These are phyloP conservation scores for Drosophila varians DNA, from an alignment of 1,140 invertebrate genomes.

Conservation along the genomic window DNA sequence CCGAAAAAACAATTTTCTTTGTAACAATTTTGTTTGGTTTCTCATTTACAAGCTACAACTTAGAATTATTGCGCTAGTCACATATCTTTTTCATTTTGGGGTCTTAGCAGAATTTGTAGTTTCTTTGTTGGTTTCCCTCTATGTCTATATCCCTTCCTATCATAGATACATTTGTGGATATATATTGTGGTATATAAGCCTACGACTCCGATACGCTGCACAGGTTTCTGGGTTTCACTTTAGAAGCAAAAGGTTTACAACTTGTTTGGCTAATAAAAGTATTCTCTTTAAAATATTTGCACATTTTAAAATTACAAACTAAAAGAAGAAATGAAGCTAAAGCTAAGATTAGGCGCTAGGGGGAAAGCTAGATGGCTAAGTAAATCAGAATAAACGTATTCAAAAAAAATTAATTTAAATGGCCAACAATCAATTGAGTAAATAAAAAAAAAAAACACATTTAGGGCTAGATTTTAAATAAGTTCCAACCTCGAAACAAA, in stretches of 20 bases:
- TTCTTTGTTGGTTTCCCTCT: background rate
- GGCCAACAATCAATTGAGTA: slow-evolving; percentile 57
- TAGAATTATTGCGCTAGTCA: background rate
- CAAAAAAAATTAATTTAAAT: slow-evolving; percentile 33
- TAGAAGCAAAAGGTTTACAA: background rate
- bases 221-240: too few species aligned
- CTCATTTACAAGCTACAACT: background rate
- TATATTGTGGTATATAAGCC: too few species aligned
- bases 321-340: slow-evolving; percentile 22
- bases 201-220: too few species aligned
- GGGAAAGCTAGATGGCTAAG: background rate
- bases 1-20: background rate
- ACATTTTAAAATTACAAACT: slow-evolving; percentile 34
- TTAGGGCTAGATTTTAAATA: slow-evolving; percentile 21
- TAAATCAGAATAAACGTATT: background rate
- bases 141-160: too few species aligned
- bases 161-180: too few species aligned
- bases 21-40: background rate
- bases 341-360: background rate
- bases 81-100: background rate
- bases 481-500: slow-evolving; percentile 1
- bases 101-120: background rate
- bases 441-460: slow-evolving; percentile 17
- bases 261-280: background rate
- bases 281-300: slow-evolving; percentile 28